Evolutionary conservation across 2,888 invertebrate genomes (phyloP).

Genomic region (Nemotelus pantherinus): DNA sequence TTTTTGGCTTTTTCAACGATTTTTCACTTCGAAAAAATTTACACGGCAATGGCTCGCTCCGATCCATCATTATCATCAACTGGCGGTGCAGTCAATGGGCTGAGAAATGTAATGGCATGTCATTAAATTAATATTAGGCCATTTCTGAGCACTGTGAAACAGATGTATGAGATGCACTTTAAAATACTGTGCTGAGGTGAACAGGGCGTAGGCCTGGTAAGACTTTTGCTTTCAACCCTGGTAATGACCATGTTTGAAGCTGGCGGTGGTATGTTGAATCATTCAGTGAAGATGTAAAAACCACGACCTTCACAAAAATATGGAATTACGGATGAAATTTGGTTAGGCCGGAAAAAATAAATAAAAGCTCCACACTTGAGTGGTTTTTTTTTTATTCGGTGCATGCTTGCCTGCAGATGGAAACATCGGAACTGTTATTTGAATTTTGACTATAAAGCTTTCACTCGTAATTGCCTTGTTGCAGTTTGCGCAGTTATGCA

Average conservation of each 20-base stretch:
- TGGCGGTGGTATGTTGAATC: neutral
- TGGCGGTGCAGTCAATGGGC: neutral
- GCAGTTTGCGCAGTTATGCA: too few species aligned
- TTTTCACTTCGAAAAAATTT: neutral
- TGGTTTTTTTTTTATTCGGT: too few species aligned
- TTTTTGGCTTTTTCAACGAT: neutral
- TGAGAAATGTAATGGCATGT: slow-evolving; percentile 26
- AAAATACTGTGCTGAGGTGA: too few species aligned
- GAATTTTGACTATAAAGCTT: too few species aligned
- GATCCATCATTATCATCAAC: neutral
- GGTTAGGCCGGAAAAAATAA: neutral
- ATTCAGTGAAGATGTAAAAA: neutral
- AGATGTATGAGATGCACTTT: too few species aligned
- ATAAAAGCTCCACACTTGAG: too few species aligned
- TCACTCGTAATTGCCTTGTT: too few species aligned
- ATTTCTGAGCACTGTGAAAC: neutral
- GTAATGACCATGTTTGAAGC: slow-evolving; percentile 1
- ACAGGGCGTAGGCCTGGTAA: too few species aligned
- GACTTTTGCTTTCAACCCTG: neutral
- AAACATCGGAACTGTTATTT: too few species aligned
- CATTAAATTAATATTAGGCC: slow-evolving; percentile 15
- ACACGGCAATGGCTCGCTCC: neutral
- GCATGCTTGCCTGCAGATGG: too few species aligned
- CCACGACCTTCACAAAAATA: neutral
- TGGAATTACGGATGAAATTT: neutral